Evolutionary conservation across 2,888 invertebrate species (phyloP).

Genomic region (Herminia tarsipennalis): DNA sequence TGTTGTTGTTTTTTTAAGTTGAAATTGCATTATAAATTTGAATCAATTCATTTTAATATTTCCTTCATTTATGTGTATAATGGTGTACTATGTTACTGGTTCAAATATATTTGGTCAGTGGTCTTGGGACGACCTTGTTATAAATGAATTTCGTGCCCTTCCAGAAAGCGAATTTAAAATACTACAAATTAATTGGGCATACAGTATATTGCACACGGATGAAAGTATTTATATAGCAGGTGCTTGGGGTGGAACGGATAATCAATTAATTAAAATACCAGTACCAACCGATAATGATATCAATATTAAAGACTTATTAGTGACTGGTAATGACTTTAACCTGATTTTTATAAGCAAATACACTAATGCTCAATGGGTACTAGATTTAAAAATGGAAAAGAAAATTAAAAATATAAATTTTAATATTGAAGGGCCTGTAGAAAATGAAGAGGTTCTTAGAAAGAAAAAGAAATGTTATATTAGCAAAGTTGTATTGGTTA

Average conservation of each 20-base stretch:
- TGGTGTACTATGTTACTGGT: conserved; percentile 64
- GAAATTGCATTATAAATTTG: not conserved
- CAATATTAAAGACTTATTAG: conserved; percentile 39
- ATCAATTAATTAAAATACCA: conserved; percentile 51
- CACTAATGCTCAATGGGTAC: conserved; percentile 52
- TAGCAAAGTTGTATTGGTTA: conserved; percentile 52
- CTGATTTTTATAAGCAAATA: conserved; percentile 54
- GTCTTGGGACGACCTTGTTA: conserved; percentile 50
- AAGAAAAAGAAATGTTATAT: conserved; percentile 54
- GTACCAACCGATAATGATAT: conserved; percentile 51
- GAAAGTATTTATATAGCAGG: conserved; percentile 63
- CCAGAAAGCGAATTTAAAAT: conserved; percentile 34
- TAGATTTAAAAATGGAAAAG: conserved; percentile 53
- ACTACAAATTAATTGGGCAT: conserved; percentile 68
- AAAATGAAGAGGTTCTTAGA: conserved; percentile 25
- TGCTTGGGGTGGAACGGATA: conserved; percentile 56
- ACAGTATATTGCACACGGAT: conserved; percentile 64
- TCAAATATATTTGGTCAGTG: conserved; percentile 78
- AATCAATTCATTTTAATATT: no score
- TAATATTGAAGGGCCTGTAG: conserved; percentile 50
- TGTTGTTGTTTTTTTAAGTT: not conserved
- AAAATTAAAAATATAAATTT: conserved; percentile 52
- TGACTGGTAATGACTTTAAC: conserved; percentile 69
- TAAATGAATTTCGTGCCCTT: conserved; percentile 54
- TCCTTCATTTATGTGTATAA: conserved; percentile 1